Base-by-base conservation (phyloP, 1,140 invertebrate species). In the Pseudomyrmex cubaensis region DNA sequence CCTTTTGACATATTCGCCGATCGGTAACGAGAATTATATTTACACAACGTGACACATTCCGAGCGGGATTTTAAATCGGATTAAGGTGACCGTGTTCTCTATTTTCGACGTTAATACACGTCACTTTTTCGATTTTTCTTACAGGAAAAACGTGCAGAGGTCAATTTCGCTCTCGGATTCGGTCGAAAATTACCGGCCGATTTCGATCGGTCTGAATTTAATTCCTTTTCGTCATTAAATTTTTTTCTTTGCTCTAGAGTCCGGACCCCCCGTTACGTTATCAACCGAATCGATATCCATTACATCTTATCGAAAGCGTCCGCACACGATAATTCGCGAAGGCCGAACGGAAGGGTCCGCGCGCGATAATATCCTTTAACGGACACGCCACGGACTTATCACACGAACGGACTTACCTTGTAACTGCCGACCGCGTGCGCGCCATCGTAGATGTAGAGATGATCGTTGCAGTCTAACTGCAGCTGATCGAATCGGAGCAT, bases 371-470 rank as follows among this genome's bases (percentile, higher is more conserved):
- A 69, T 17, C 66, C 22, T 35, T 35, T 69, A 46, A 8, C 17
- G 17, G 57, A 61, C 69, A 54, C 54, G 15, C n/a, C 35, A 57
- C 10, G 44, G 1, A 17, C 15, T 48, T 48, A 44, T 50, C 59
- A 61, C n/a, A 59, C 22, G 52, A 2, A 9, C 13, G 44, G 35
- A 87, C 72, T 91, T 94, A 98, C 98, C 97, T 98, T 98, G 87
- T 97, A 97, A 86, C 96, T 96, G 57, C 97, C 97, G 46, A 97
- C 97, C 48, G 97, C 97, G 91, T 98, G 97, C 13, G 97, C 98
- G 10, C 98, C 98, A 95, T 99, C 98, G 92, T 97, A 99, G 90
- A 99, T 98, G 90, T 96, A 97, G 12, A 99, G 96, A 94, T 98
- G 98, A 94, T 99, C 98, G 91, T 98, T 98, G 95, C 98, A 99